Evolutionary conservation across 2,113 vertebrate genomes (phyloP).

Genomic region (Crocuta crocuta): DNA sequence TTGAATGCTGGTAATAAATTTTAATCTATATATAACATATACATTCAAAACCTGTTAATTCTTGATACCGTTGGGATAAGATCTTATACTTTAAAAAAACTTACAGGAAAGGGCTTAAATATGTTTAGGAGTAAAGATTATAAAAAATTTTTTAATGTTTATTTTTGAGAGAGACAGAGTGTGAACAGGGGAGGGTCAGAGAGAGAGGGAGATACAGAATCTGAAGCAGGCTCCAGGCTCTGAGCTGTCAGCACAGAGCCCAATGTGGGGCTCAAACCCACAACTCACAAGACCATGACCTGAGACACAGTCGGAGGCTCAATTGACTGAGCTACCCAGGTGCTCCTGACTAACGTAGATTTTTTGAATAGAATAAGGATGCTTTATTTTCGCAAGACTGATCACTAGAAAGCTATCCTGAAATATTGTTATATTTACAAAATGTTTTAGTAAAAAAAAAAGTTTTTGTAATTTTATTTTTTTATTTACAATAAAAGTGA

Average conservation of each 20-base stretch:
- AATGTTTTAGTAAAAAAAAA: not conserved
- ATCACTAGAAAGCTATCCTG: conserved; percentile 34
- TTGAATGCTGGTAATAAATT: conserved; percentile 24
- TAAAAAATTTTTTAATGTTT: too few species aligned
- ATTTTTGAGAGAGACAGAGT: too few species aligned
- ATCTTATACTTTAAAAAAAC: not conserved
- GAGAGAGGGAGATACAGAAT: too few species aligned
- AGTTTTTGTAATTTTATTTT: conserved; percentile 10
- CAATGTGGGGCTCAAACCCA: too few species aligned
- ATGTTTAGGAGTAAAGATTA: conserved; percentile 33
- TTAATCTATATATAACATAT: not conserved
- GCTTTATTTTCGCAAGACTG: conserved; percentile 42
- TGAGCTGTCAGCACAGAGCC: too few species aligned
- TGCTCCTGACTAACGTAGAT: not conserved
- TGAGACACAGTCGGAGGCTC: too few species aligned
- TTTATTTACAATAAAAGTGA: not conserved
- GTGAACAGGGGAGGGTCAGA: too few species aligned
- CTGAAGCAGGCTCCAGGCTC: too few species aligned
- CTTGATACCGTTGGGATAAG: not conserved
- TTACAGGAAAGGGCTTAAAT: not conserved
- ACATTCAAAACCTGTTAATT: not conserved
- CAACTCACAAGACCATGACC: too few species aligned
- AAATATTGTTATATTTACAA: not conserved
- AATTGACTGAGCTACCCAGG: too few species aligned
- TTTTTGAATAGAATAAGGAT: not conserved